A percentile compares a stretch with the other conserved stretches of the same genome.
Evolutionary conservation across 92 coral and sea anemone genomes (phyloP).

Genomic region (Palythoa heliodiscus): DNA sequence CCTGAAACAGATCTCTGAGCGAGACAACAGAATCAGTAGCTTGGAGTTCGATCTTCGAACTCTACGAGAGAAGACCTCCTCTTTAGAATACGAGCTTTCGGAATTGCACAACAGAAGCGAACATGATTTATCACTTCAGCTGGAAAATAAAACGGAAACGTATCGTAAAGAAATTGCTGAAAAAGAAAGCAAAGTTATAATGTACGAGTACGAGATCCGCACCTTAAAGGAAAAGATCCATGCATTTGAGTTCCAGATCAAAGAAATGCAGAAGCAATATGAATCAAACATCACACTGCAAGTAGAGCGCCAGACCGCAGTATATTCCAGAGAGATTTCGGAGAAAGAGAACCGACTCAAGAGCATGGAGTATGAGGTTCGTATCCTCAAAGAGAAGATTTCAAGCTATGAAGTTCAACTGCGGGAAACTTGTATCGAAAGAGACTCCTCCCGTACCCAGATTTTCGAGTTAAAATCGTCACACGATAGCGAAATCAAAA

Average conservation of each 20-base stretch:
- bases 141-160: conserved; percentile 46
- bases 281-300: conserved; percentile 40
- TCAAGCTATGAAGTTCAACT: conserved; percentile 37
- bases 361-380: conserved; percentile 41
- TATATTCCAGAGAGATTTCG: conserved; percentile 23
- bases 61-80: conserved; percentile 28
- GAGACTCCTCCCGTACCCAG: conserved; percentile 46
- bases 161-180: conserved; percentile 49
- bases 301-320: conserved; percentile 42
- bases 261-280: conserved; percentile 34
- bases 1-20: conserved; percentile 40
- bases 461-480: conserved; percentile 47
- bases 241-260: conserved; percentile 42
- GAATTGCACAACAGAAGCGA: conserved; percentile 43
- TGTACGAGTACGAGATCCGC: conserved; percentile 45
- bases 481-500: conserved; percentile 20
- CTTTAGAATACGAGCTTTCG: conserved; percentile 29
- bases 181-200: conserved; percentile 47
- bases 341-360: conserved; percentile 41
- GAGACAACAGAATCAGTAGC: conserved; percentile 35
- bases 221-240: conserved; percentile 46
- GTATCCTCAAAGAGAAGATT: conserved; percentile 37
- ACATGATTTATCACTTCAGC: conserved; percentile 50
- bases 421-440: conserved; percentile 45
- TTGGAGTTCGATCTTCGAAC: conserved; percentile 42